Base-by-base conservation (phyloP, 2,888 invertebrate genomes). In the Perizoma affinitatum region DNA sequence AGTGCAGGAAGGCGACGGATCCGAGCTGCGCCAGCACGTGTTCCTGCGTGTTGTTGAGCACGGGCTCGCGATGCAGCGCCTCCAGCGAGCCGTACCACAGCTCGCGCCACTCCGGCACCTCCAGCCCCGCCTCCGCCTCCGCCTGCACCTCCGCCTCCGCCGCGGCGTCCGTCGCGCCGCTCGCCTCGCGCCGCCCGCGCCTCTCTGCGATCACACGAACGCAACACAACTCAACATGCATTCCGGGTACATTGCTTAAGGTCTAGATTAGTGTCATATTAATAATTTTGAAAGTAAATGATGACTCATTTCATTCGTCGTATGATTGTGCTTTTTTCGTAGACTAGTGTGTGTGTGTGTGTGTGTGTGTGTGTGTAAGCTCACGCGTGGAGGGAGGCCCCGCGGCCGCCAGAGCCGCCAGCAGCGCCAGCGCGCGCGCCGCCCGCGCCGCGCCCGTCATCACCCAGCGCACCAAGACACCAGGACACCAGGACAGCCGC, bases 21-120 rank as follows among this genome's bases (percentile, higher is more conserved):
- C 96, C 96, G 63, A 96, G 93, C 86, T 96, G 96, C 71, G 94
- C 96, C 50, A 96, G 95, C 69, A 96, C 94, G 83, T 96, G 96
- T 72, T 95, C 95, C 68, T 95, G 94, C 61, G 96, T 96, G 87
- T 95, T 95, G 93, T 96, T 96, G 85, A 96, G 95, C 69, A 76
- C 69, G 57, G 92, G 90, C 79, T 88, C 87, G 69, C 89, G 85
- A 67, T 82, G 85, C 72, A 87, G 79, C 65, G 85, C 86, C 69
- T 86, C 88, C 77, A 90, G 81, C 71, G 88, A 86, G 62, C 87
- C 92, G 88, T 78, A 92, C 95, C 95, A 95, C 76, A 95, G 88
- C 77, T 94, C 94, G 66, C 94, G 93, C 95, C 94, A 95, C 71
- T 94, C 94, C 47, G 93, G 90, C 76, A 81, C 87, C 63, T 80